phyloP scores from a whole-genome alignment of 2,113 vertebrate species.

The Ciconia stormi region DNA sequence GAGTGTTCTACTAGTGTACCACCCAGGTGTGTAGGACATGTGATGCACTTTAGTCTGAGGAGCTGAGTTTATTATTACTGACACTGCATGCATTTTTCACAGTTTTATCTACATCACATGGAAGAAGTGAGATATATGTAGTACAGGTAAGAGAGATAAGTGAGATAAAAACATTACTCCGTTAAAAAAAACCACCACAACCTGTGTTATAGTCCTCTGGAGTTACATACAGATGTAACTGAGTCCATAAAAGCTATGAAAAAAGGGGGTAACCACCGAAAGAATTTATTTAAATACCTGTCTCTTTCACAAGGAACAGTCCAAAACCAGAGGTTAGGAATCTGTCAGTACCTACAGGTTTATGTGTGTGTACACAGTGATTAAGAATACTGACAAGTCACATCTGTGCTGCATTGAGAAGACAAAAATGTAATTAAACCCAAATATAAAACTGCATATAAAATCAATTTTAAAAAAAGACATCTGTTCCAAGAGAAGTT shows the following conservation, averaged over 20 bases:
- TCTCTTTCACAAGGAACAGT: background rate
- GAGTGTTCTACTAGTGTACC: background rate
- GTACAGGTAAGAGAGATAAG: background rate
- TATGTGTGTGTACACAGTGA: background rate
- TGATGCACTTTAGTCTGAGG: background rate
- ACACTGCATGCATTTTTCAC: background rate
- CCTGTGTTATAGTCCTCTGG: background rate
- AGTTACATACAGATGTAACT: background rate
- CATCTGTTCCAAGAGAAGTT: background rate
- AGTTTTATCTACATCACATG: background rate
- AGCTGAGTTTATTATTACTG: constrained; percentile 1
- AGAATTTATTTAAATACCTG: background rate
- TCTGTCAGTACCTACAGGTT: background rate
- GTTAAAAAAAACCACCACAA: background rate
- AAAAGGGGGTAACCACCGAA: background rate
- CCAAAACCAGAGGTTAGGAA: background rate
- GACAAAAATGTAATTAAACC: background rate
- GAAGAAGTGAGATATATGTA: background rate
- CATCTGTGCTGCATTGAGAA: background rate
- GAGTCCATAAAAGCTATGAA: background rate
- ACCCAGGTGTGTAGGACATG: background rate
- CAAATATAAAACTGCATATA: background rate
- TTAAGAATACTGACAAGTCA: background rate
- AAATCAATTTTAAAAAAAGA: background rate
- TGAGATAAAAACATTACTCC: background rate